A percentile compares a stretch with the other conserved stretches of the same genome.
These are phyloP conservation scores for Valencia hispanica DNA, from an alignment of 2,797 vertebrate species.

Conservation along the genomic window DNA sequence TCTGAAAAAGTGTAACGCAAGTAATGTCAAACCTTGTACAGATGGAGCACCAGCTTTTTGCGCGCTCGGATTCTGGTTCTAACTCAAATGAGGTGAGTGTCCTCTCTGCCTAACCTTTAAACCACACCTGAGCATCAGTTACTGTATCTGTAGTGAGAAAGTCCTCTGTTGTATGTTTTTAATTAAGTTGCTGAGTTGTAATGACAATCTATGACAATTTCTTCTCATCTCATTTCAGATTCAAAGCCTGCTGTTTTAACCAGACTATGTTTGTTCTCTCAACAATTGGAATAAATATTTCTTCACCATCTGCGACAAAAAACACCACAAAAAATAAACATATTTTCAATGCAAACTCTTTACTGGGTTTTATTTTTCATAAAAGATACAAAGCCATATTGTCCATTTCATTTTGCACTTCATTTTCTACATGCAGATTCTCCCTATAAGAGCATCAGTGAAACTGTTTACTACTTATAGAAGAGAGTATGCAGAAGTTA, in stretches of 20 bases:
- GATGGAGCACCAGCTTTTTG: background rate
- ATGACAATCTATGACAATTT: background rate
- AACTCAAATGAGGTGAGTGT: constrained; percentile 1
- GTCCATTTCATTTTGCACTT: background rate
- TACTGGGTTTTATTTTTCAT: too few relatives aligned
- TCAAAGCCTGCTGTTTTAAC: background rate
- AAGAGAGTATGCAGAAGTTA: too few relatives aligned
- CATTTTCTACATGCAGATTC: background rate
- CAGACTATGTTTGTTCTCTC: background rate
- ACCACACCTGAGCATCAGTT: background rate
- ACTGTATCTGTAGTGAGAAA: too few relatives aligned
- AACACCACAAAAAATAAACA: background rate
- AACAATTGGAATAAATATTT: background rate
- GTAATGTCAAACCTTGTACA: background rate
- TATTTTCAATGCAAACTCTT: background rate
- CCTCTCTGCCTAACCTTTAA: background rate
- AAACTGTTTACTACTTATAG: too few relatives aligned
- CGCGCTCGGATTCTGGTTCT: background rate
- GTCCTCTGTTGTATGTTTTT: background rate
- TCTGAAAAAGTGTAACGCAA: background rate
- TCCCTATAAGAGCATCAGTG: background rate
- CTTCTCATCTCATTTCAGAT: background rate
- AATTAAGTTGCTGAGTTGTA: background rate
- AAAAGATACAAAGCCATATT: background rate
- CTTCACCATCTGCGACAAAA: background rate